A percentile compares a stretch with the other conserved stretches of the same genome.
phyloP scores from a whole-genome alignment of 2,797 vertebrate genomes.

The Xyrichtys novacula region DNA sequence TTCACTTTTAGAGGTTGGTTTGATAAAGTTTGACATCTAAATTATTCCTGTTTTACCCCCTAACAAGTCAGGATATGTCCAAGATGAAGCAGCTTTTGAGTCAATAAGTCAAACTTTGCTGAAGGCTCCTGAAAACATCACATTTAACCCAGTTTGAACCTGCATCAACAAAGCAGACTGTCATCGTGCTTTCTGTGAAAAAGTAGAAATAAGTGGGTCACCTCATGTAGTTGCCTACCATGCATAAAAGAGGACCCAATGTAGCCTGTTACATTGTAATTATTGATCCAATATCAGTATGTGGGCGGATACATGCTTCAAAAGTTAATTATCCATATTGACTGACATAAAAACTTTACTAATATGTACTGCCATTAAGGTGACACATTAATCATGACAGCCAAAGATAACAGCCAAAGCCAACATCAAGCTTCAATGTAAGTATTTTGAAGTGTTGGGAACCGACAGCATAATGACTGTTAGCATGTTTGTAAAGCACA shows the following conservation, averaged over 20 bases:
- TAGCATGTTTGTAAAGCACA: no score
- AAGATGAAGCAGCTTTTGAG: conserved; percentile 2
- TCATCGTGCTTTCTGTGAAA: background rate
- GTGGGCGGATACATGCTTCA: no score
- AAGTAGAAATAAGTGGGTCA: conserved; percentile 8
- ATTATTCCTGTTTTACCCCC: background rate
- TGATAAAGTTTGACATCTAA: background rate
- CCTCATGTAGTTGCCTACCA: background rate
- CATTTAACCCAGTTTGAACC: conserved; percentile 18
- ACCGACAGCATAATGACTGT: no score
- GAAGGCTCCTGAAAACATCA: conserved; percentile 19
- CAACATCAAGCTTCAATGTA: no score
- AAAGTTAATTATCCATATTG: no score
- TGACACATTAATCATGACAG: no score
- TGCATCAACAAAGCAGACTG: background rate
- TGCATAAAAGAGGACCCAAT: no score
- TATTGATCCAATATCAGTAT: no score
- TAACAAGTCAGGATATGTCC: conserved; percentile 6
- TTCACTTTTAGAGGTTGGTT: background rate
- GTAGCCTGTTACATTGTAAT: background rate
- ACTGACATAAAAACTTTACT: no score
- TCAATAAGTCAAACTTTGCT: conserved; percentile 12
- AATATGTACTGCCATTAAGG: no score
- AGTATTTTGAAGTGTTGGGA: no score
- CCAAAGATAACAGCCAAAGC: no score